Percentiles rank a stretch among this genome's conserved stretches.
These are phyloP conservation scores for Bombycilla garrulus DNA, from an alignment of 2,113 vertebrate genomes.

Conservation along the genomic window DNA sequence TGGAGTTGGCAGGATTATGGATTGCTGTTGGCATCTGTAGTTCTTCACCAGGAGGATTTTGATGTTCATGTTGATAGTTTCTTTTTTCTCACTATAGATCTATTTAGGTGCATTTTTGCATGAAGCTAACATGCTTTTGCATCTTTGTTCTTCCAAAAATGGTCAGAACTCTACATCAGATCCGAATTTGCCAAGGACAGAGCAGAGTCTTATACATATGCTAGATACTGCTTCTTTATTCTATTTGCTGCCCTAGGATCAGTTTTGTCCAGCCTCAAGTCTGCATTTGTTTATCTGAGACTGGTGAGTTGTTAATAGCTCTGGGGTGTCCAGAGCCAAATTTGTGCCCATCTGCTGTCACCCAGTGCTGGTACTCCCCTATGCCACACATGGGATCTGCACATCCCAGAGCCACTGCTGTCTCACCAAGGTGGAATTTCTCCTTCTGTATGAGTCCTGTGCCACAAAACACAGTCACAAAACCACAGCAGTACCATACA, in stretches of 20 bases:
- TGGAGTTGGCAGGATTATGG: background rate
- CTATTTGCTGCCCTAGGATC: background rate
- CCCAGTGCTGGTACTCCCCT: background rate
- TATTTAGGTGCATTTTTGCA: background rate
- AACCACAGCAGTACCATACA: background rate
- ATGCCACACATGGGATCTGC: rapidly evolving
- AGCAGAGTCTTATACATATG: background rate
- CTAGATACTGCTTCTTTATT: background rate
- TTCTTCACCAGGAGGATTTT: background rate
- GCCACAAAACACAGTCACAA: background rate
- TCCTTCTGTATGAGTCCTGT: background rate
- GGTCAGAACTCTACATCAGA: background rate
- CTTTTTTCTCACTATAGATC: background rate
- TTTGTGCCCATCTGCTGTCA: background rate
- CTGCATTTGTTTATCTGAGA: background rate
- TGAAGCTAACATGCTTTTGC: background rate
- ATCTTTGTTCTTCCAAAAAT: background rate
- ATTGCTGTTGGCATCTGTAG: background rate
- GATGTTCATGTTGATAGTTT: background rate
- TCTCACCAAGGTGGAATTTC: background rate
- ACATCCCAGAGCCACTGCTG: background rate
- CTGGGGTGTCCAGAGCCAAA: background rate
- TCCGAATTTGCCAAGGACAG: background rate
- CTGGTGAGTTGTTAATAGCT: background rate
- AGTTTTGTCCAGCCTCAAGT: background rate